A percentile compares a stretch with the other conserved stretches of the same genome.
These are phyloP conservation scores for Muscidifurax raptorellus DNA, from an alignment of 1,140 invertebrate species.

Conservation along the genomic window DNA sequence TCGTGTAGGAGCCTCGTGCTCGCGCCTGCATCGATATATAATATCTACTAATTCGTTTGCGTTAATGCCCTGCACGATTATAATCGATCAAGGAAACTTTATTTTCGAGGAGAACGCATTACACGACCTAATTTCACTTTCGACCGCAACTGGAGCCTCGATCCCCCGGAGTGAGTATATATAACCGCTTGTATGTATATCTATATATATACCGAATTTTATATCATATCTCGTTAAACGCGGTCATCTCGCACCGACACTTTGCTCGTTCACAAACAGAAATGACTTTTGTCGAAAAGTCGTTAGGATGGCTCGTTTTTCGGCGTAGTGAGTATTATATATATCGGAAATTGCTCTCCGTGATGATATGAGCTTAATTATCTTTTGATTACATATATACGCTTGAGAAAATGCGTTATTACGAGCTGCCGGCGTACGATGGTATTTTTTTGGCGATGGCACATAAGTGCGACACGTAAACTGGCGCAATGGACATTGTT, in stretches of 20 bases:
- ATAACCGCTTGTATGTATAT: not conserved
- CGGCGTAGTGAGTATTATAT: not conserved
- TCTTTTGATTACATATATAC: slow-evolving; percentile 35
- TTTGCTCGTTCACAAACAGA: not conserved
- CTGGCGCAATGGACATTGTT: slow-evolving; percentile 29
- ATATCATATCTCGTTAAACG: slow-evolving; percentile 2
- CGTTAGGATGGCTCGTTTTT: not conserved
- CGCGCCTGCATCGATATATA: not conserved
- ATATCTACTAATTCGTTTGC: not conserved
- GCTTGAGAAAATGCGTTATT: not conserved
- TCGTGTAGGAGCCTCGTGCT: not conserved
- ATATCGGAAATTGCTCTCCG: slow-evolving; percentile 36
- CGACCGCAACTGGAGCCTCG: not conserved
- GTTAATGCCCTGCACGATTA: not conserved
- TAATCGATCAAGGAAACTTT: not conserved
- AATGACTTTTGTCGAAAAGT: slow-evolving; percentile 35
- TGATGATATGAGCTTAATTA: slow-evolving; percentile 44
- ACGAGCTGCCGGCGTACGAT: not conserved
- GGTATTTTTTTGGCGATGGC: not conserved
- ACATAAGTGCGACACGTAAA: not conserved
- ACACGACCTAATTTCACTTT: not conserved
- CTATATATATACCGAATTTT: not conserved
- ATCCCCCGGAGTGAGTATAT: no score
- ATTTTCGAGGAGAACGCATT: not conserved
- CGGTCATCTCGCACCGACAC: not conserved